A percentile compares a stretch with the other conserved stretches of the same genome.
Conservation (phyloP, 2,888 invertebrate species). For the Isoperla grammatica region DNA sequence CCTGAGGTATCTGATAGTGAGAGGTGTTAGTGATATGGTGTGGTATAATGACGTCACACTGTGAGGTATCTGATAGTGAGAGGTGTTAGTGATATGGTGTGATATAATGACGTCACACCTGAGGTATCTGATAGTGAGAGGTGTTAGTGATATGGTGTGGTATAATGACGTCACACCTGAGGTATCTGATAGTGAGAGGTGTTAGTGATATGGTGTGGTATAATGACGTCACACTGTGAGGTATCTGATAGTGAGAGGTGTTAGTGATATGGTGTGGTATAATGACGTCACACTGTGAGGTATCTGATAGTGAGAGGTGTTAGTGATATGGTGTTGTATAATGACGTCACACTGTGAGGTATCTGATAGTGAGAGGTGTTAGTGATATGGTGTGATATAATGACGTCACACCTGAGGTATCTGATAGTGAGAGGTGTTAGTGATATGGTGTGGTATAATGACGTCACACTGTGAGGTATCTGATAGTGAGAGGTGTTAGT, state of each 20-base stretch:
- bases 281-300: too few species aligned
- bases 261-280: conserved; percentile 1
- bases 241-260: too few species aligned
- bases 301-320: background rate
- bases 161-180: too few species aligned
- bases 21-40: conserved; percentile 9
- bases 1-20: too few species aligned
- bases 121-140: too few species aligned
- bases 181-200: background rate
- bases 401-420: too few species aligned
- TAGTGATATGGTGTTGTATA: conserved; percentile 12
- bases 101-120: conserved; percentile 15
- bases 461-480: conserved; percentile 14
- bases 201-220: conserved; percentile 11
- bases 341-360: conserved; percentile 15
- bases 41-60: too few species aligned
- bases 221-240: conserved; percentile 16
- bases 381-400: background rate
- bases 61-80: background rate
- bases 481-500: too few species aligned
- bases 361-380: too few species aligned
- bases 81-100: conserved; percentile 8
- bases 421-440: background rate
- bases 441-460: conserved; percentile 15
- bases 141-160: conserved; percentile 5